Percentiles rank a stretch among this genome's conserved stretches.
Evolutionary conservation across 2,797 vertebrate species (phyloP).

Genomic region (Sebastes hubbsi): DNA sequence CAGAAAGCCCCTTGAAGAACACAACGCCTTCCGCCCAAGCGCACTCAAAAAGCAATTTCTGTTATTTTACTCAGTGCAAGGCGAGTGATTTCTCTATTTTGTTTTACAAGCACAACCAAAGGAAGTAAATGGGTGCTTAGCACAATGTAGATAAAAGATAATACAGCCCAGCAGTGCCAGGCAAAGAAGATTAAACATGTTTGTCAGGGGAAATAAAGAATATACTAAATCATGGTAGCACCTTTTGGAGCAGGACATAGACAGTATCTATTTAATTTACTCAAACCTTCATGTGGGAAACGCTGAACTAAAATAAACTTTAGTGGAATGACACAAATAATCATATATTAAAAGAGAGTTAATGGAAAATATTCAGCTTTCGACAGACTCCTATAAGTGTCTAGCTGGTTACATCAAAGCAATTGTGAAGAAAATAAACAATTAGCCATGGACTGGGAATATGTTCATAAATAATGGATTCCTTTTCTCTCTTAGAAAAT

Average conservation of each 20-base stretch:
- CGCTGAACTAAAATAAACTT: constrained; percentile 73
- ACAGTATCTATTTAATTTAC: constrained; percentile 47
- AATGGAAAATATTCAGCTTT: constrained; percentile 81
- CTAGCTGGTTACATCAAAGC: constrained; percentile 87
- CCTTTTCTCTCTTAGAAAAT: constrained; percentile 85
- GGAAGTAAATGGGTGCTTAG: constrained; percentile 25
- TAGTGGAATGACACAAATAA: constrained; percentile 77
- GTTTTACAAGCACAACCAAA: constrained; percentile 50
- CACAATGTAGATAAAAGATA: constrained; percentile 31
- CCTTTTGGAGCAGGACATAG: constrained; percentile 37
- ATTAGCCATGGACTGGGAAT: constrained; percentile 88
- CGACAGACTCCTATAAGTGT: constrained; percentile 80
- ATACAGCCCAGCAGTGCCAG: constrained; percentile 20
- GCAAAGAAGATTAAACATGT: constrained; percentile 9
- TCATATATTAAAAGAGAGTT: constrained; percentile 78
- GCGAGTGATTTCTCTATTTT: constrained; percentile 45
- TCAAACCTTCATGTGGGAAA: constrained; percentile 57
- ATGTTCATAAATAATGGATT: constrained; percentile 89
- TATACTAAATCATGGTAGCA: constrained; percentile 27
- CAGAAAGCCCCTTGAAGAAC: constrained; percentile 69
- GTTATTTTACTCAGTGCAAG: constrained; percentile 42
- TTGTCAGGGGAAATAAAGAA: constrained; percentile 27
- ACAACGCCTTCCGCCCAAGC: constrained; percentile 37
- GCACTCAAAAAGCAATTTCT: constrained; percentile 42
- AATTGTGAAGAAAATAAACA: constrained; percentile 88